Conservation (phyloP, 2,888 invertebrate species). For the Polymixis lichenea region DNA sequence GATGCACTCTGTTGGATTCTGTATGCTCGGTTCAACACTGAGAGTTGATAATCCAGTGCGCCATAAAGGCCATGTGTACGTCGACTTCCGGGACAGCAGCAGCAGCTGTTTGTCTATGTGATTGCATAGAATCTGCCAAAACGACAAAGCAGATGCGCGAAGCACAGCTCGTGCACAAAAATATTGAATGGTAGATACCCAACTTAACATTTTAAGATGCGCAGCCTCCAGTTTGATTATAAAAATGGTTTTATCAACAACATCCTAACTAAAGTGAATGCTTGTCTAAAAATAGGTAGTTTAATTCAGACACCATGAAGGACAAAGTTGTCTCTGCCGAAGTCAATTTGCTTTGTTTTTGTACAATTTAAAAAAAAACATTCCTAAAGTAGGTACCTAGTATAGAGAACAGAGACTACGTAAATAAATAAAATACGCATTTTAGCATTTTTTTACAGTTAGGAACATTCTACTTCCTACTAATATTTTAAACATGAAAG, state of each 20-base stretch:
- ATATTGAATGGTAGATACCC: neutral
- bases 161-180: neutral
- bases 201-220: neutral
- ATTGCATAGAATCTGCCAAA: neutral
- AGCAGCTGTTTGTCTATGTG: too few species aligned
- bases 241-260: constrained; percentile 32
- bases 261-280: constrained; percentile 39
- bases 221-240: neutral
- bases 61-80: too few species aligned
- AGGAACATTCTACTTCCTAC: neutral
- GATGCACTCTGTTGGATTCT: too few species aligned
- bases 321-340: constrained; percentile 25
- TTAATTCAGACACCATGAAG: constrained; percentile 43
- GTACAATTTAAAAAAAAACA: neutral
- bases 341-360: constrained; percentile 11
- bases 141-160: neutral
- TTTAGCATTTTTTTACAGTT: neutral
- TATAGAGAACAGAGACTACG: too few species aligned
- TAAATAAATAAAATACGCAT: neutral
- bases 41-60: too few species aligned
- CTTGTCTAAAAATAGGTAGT: constrained; percentile 38
- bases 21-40: too few species aligned
- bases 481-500: too few species aligned
- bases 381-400: too few species aligned
- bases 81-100: too few species aligned